Percentiles rank a stretch among this genome's conserved stretches.
Evolutionary conservation across 2,888 invertebrate species (phyloP).

Genomic region (Chrysodeixis includens): DNA sequence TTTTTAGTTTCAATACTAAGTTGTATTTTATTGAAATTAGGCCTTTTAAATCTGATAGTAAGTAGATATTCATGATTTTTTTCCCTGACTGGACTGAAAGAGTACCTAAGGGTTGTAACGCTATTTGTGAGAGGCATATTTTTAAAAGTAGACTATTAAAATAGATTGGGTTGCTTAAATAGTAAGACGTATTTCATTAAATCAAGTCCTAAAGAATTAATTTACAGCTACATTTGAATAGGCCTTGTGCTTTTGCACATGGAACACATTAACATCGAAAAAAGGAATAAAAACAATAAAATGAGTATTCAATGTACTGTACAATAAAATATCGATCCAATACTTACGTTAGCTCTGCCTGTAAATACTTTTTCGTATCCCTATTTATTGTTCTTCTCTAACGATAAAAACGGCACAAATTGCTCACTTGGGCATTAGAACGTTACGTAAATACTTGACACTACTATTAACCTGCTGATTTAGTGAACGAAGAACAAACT

Average conservation of each 20-base stretch:
- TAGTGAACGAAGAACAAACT: slow-evolving; percentile 23
- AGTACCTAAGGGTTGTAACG: too few relatives aligned
- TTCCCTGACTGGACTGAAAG: too few relatives aligned
- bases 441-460: slow-evolving; percentile 40
- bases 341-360: background rate
- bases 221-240: too few relatives aligned
- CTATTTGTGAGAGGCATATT: too few relatives aligned
- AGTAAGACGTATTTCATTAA: too few relatives aligned
- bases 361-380: slow-evolving; percentile 8
- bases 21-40: too few relatives aligned
- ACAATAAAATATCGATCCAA: background rate
- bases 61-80: too few relatives aligned
- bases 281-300: background rate
- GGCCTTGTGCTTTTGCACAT: background rate
- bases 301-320: background rate
- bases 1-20: too few relatives aligned
- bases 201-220: too few relatives aligned
- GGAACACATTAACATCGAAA: background rate
- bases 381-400: slow-evolving; percentile 20
- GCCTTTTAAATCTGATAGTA: too few relatives aligned
- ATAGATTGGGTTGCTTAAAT: too few relatives aligned
- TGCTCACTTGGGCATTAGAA: slow-evolving; percentile 22
- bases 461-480: slow-evolving; percentile 36
- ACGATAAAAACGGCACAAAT: slow-evolving; percentile 17
- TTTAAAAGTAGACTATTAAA: too few relatives aligned